A percentile compares a stretch with the other conserved stretches of the same genome.
These are phyloP conservation scores for Galbula dea DNA, from an alignment of 2,113 vertebrate species.

Conservation along the genomic window DNA sequence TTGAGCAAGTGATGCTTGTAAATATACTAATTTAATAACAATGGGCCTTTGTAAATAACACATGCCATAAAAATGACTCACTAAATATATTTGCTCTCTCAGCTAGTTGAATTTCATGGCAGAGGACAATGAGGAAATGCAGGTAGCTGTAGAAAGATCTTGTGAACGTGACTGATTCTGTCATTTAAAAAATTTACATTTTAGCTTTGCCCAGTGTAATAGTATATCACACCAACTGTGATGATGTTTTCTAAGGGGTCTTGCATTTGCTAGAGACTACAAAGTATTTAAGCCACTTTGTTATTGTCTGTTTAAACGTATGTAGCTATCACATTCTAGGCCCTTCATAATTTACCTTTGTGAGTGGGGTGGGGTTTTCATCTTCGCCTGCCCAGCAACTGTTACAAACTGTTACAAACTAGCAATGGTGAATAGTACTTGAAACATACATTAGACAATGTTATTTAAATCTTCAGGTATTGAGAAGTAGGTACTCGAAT, in stretches of 20 bases:
- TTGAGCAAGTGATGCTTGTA: neutral
- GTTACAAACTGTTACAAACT: neutral
- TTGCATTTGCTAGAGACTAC: neutral
- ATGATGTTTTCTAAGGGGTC: neutral
- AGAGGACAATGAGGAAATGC: neutral
- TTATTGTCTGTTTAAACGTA: neutral
- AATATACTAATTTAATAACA: neutral
- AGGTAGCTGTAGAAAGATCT: neutral
- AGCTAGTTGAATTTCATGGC: neutral
- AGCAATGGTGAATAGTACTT: neutral
- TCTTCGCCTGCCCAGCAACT: neutral
- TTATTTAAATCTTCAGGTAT: neutral
- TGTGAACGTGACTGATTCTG: neutral
- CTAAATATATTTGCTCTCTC: neutral
- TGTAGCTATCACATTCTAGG: neutral
- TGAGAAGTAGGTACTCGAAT: neutral
- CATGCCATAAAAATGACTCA: neutral
- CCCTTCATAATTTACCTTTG: neutral
- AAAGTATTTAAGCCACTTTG: neutral
- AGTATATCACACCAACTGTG: neutral
- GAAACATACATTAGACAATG: neutral
- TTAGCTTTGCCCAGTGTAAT: neutral
- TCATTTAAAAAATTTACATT: neutral
- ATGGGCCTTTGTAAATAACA: neutral
- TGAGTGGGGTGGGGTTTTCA: neutral